Base-by-base conservation (phyloP, 2,888 invertebrate species). In the Idaea biselata region DNA sequence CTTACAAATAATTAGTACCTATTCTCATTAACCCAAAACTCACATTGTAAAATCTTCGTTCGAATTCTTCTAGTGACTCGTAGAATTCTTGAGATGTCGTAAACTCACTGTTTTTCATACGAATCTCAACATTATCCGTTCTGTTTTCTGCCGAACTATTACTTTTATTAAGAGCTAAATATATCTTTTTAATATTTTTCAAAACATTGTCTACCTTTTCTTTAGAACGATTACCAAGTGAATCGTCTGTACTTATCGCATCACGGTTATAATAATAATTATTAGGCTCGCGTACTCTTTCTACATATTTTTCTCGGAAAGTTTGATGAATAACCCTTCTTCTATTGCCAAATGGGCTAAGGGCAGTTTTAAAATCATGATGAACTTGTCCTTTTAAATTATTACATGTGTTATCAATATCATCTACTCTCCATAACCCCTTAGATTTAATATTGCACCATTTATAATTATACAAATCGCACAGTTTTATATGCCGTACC, bases 11-110 rank as follows among this genome's bases (percentile, higher is more conserved):
- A 5, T 11, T 1, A 11, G 33, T 7, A 33, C 33, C 33, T 11
- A 33, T 33, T 11, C 14, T 14, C 44, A 8, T 44, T 11, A 8
- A 14, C 44, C 14, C 11, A 32, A 44, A 11, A 69, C 79, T 75
- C 73, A 84, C 84, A 75, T 66, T 59, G 66, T 81, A 84, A 68
- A 84, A 80, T 62, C 73, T 76, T 53, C 76, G 73, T 62, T 85
- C 80, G 44, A 85, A 73, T 53, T 68, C 56, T 55, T 82, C 78
- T 33, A 85, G 68, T n/a, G 75, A 71, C 59, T 44, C 57, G 44
- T 44, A 44, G 11, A 44, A 11, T 44, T 44, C 44, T 44, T 44
- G 44, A 8, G 3, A 11, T 11, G 44, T 44, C 8, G 44, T 44
- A 44, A 44, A 11, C 44, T 44, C 44, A 44, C 44, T 44, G 14